Evolutionary conservation across 2,888 invertebrate species (phyloP).

Genomic region (Trachelus tabidus): DNA sequence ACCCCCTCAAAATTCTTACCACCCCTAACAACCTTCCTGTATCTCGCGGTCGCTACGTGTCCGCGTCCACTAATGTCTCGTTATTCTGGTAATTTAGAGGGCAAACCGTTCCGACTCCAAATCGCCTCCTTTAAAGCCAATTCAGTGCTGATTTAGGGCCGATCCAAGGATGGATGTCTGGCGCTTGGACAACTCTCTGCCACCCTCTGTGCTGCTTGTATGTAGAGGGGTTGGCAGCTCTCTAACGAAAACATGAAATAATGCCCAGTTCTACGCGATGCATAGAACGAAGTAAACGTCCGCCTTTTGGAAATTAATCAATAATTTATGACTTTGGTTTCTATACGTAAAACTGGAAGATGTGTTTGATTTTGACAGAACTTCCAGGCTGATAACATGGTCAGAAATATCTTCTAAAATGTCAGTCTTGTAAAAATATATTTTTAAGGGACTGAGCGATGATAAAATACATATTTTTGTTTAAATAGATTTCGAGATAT

Average conservation of each 20-base stretch:
- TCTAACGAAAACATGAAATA: background rate
- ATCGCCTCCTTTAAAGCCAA: conserved; percentile 45
- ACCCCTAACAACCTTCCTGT: conserved; percentile 22
- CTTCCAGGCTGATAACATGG: background rate
- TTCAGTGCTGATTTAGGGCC: conserved; percentile 39
- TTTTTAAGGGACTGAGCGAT: background rate
- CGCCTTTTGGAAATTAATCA: background rate
- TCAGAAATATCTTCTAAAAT: background rate
- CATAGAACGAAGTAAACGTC: background rate
- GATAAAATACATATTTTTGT: background rate
- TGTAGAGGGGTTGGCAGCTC: background rate
- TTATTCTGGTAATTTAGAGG: conserved; percentile 45
- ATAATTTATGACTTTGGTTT: background rate
- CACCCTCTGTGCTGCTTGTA: background rate
- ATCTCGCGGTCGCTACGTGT: conserved; percentile 40
- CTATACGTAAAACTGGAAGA: background rate
- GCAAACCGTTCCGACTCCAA: conserved; percentile 38
- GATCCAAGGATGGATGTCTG: conserved; percentile 23
- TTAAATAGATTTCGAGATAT: too few relatives aligned
- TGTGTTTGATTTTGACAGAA: background rate
- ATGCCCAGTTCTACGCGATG: background rate
- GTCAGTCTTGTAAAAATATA: background rate
- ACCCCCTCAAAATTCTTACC: background rate
- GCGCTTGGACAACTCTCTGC: background rate
- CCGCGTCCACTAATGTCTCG: conserved; percentile 46